Evolutionary conservation across 2,797 vertebrate genomes (phyloP).

Genomic region (Sebastolobus alascanus): DNA sequence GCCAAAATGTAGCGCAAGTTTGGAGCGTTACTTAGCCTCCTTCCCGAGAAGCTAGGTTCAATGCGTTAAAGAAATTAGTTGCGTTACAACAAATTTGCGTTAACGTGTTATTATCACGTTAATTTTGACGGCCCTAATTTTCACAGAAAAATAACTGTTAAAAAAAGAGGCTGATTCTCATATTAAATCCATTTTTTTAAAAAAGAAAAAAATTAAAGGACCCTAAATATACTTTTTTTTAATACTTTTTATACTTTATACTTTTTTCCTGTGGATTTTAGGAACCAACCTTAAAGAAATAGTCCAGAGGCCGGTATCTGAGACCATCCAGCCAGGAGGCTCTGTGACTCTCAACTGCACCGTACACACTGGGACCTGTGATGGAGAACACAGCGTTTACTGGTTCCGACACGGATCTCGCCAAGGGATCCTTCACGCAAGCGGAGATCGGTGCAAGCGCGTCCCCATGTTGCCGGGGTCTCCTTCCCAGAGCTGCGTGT

Average conservation of each 20-base stretch:
- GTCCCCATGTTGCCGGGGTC: background rate
- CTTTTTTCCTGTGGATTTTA: background rate
- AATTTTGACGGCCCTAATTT: no score
- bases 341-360: slow-evolving; percentile 66
- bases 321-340: slow-evolving; percentile 32
- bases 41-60: no score
- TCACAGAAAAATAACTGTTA: background rate
- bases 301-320: slow-evolving; percentile 38
- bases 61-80: no score
- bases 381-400: slow-evolving; percentile 56
- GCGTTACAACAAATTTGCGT: no score
- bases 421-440: slow-evolving; percentile 59
- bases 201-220: background rate
- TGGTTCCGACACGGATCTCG: slow-evolving; percentile 62
- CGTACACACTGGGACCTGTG: slow-evolving; percentile 45
- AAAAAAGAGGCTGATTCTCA: background rate
- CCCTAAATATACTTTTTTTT: background rate
- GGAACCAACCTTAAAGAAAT: slow-evolving; percentile 26
- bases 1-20: no score
- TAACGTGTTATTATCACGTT: no score
- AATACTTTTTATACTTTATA: no score
- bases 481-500: slow-evolving; percentile 55
- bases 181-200: background rate
- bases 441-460: background rate
- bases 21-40: no score